Conservation (phyloP, 1,140 invertebrate species). For the Drosophila guanche region DNA sequence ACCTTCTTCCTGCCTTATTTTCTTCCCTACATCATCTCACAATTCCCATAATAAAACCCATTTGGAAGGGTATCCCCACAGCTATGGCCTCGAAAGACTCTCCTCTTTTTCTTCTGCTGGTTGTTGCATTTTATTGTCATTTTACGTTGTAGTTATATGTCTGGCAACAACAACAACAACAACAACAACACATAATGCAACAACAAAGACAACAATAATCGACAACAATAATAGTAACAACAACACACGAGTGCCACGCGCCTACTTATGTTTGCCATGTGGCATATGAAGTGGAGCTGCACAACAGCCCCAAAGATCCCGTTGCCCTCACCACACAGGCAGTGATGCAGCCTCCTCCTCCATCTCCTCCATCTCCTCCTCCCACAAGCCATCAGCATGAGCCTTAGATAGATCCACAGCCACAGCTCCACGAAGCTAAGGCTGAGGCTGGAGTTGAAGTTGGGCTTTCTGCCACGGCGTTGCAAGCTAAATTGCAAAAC, state of each 20-base stretch:
- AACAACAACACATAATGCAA: constrained; percentile 16
- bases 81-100: too few species aligned
- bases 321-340: constrained; percentile 49
- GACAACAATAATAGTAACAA: constrained; percentile 80
- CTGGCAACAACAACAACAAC: constrained; percentile 38
- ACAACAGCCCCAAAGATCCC: constrained; percentile 33
- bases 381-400: constrained; percentile 32
- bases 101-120: background rate
- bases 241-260: constrained; percentile 83
- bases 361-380: background rate
- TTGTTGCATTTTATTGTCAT: constrained; percentile 75
- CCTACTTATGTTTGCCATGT: constrained; percentile 82
- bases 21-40: background rate
- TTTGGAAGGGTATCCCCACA: too few species aligned
- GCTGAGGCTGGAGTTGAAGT: constrained; percentile 35
- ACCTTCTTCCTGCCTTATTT: too few species aligned
- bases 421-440: constrained; percentile 32
- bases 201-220: constrained; percentile 71
- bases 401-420: constrained; percentile 67
- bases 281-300: constrained; percentile 77
- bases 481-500: constrained; percentile 80
- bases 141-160: constrained; percentile 74
- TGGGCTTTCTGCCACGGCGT: constrained; percentile 60
- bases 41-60: too few species aligned
- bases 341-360: constrained; percentile 1